phyloP scores from a whole-genome alignment of 2,113 vertebrate species.

The Mobula hypostoma region DNA sequence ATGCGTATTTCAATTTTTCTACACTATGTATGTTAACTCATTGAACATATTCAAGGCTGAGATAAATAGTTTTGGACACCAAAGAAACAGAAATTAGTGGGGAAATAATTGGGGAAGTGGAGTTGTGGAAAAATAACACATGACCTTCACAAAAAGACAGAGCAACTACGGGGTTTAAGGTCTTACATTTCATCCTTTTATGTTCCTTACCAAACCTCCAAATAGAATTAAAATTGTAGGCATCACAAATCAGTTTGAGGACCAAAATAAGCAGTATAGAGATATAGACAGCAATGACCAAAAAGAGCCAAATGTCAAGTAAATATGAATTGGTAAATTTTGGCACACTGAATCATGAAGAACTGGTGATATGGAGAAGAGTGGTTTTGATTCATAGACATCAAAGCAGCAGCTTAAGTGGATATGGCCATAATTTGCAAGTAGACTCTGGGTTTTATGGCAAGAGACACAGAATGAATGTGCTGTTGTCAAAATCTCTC shows the following conservation, averaged over 20 bases:
- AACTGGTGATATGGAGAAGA: background rate
- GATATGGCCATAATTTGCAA: background rate
- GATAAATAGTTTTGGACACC: too few species aligned
- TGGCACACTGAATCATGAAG: background rate
- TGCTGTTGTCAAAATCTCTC: background rate
- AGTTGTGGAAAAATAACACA: too few species aligned
- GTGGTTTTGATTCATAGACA: background rate
- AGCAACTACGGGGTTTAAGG: too few species aligned
- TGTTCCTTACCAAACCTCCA: background rate
- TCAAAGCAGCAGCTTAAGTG: background rate
- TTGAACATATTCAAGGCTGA: too few species aligned
- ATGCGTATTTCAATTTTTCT: too few species aligned
- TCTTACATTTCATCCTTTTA: too few species aligned
- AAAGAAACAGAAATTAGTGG: too few species aligned
- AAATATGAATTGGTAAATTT: background rate
- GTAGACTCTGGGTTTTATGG: background rate
- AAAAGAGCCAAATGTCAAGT: background rate
- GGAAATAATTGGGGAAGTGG: too few species aligned
- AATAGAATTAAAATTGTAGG: background rate
- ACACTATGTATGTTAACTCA: too few species aligned
- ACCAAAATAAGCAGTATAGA: background rate
- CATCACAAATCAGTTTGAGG: background rate
- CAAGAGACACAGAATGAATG: background rate
- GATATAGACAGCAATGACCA: background rate
- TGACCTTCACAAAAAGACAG: too few species aligned